Percentiles rank a stretch among this genome's conserved stretches.
Conservation (phyloP, 1,140 invertebrate genomes). For the Gryllus bimaculatus region DNA sequence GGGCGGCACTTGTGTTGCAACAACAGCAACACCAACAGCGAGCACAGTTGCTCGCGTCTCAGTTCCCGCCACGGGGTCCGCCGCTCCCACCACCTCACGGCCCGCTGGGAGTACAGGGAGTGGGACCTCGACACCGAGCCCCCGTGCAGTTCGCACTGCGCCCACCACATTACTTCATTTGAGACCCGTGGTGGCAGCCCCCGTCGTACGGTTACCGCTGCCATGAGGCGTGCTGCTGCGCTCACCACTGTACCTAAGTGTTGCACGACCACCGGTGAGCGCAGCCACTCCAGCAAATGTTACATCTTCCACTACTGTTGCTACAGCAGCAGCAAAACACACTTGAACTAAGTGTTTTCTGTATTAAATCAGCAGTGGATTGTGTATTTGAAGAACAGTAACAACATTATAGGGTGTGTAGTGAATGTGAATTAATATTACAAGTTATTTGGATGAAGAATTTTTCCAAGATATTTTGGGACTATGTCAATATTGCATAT, state of each 20-base stretch:
- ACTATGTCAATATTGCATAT: too few species aligned
- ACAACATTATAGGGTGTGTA: too few species aligned
- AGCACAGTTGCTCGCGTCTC: not conserved
- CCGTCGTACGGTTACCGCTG: not conserved
- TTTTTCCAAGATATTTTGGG: too few species aligned
- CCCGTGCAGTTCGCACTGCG: too few species aligned
- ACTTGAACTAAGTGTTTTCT: too few species aligned
- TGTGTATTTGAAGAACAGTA: too few species aligned
- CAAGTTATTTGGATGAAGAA: too few species aligned
- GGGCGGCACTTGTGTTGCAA: not conserved
- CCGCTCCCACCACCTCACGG: not conserved
- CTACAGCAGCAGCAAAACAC: too few species aligned
- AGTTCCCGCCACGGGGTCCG: not conserved
- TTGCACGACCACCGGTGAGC: not conserved
- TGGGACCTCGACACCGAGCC: not conserved
- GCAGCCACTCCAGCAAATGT: not conserved
- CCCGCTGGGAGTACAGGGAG: too few species aligned
- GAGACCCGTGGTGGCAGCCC: not conserved
- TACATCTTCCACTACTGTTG: too few species aligned
- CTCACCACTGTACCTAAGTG: not conserved
- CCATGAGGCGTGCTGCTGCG: not conserved
- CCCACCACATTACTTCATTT: not conserved
- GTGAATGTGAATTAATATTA: too few species aligned
- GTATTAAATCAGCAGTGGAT: too few species aligned
- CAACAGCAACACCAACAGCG: not conserved